Base-by-base conservation (phyloP, 2,888 invertebrate genomes). In the Cheilosia impressa region DNA sequence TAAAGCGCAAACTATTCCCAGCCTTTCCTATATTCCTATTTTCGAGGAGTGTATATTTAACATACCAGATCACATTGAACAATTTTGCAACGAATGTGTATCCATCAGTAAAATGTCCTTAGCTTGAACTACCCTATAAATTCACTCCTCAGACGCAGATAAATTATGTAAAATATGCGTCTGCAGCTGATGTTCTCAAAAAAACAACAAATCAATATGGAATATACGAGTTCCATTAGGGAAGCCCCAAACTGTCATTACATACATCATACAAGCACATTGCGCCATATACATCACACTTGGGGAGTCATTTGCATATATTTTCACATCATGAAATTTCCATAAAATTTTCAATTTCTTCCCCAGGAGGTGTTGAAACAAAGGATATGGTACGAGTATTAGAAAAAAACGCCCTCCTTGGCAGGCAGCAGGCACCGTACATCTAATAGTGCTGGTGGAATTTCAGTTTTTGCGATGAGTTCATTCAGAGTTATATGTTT, bases 271-370 rank as follows among this genome's bases (percentile, higher is more conserved):
- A n/a, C 45, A 45, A n/a, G 45, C 17, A 45, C 45, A 45, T 45
- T 15, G 45, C 45, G 17, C 45, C 45, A 17, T 45, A 45, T 45
- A 45, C 17, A 45, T 45, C n/a, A 45, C 17, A 45, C 45, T 45
- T 45, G 45, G 45, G 45, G n/a, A 45, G 15, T 45, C 5, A 45
- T 45, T 45, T 45, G 45, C 45, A 45, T 17, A 45, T 45, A 45
- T 45, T 45, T 45, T 45, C 45, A 45, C 45, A n/a, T 45, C 17
- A 45, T 45, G 45, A 45, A 45, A 45, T 45, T 45, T 45, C n/a
- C 45, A 45, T 45, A 45, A n/a, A 17, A 17, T 45, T 45, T 45
- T 17, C 17, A 17, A 45, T 45, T 5, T 45, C 45, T 45, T 15
- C 6, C n/a, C 38, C 38, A 13, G 38, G 38, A 38, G 38, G 38